Conservation (phyloP, 2,797 vertebrate species). For the Chanos chanos region DNA sequence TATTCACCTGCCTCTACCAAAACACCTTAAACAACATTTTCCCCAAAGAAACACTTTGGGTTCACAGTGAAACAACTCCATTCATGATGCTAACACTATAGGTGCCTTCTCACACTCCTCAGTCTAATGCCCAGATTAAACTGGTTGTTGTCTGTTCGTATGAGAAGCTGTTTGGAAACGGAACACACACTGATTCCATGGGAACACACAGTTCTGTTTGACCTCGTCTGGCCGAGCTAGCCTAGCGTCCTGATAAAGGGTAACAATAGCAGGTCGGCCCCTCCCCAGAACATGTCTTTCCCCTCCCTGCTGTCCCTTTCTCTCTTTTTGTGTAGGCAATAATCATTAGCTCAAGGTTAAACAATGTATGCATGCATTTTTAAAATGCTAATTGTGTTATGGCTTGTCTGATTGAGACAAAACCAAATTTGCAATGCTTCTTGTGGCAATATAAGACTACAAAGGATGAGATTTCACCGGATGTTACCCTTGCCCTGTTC, state of each 20-base stretch:
- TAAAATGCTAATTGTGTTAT: background rate
- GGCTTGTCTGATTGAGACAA: too few relatives aligned
- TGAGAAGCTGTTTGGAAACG: conserved; percentile 18
- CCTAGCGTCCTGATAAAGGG: background rate
- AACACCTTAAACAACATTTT: too few relatives aligned
- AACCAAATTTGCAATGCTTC: too few relatives aligned
- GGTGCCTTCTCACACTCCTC: background rate
- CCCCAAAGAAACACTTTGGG: too few relatives aligned
- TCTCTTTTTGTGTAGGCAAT: conserved; percentile 5
- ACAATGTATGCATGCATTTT: conserved; percentile 3
- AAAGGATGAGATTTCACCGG: too few relatives aligned
- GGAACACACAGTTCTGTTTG: conserved; percentile 3
- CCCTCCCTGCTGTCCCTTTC: background rate
- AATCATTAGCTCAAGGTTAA: conserved; percentile 2
- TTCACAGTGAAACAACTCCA: too few relatives aligned
- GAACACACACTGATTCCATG: conserved; percentile 21
- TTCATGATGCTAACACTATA: conserved; percentile 20
- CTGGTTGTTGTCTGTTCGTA: conserved; percentile 11
- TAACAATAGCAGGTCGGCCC: background rate
- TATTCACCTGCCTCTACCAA: too few relatives aligned
- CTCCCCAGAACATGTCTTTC: too few relatives aligned
- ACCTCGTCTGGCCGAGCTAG: conserved; percentile 9
- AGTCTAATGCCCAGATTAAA: conserved; percentile 4
- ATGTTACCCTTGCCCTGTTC: too few relatives aligned
- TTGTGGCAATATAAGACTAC: too few relatives aligned